Conservation (phyloP, 2,113 vertebrate genomes). For the Corapipo altera region DNA sequence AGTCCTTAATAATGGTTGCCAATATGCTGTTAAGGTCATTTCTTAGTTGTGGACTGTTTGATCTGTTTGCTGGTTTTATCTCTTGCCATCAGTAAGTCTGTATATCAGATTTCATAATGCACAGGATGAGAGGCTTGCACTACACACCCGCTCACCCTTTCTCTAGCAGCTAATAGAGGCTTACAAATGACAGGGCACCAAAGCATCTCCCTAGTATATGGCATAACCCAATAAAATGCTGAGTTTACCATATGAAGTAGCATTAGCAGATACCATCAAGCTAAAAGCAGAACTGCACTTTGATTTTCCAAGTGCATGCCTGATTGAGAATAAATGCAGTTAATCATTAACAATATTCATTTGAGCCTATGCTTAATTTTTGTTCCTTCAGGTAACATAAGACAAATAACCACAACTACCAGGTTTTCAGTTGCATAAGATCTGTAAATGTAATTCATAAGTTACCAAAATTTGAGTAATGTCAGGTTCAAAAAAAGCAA, state of each 20-base stretch:
- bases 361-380: not conserved
- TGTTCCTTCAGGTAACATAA: not conserved
- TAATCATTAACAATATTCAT: not conserved
- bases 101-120: conserved; percentile 61
- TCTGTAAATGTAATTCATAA: not conserved
- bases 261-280: not conserved
- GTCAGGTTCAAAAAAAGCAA: not conserved
- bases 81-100: conserved; percentile 40
- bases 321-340: not conserved
- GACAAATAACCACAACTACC: not conserved
- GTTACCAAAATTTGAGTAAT: not conserved
- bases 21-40: conserved; percentile 51
- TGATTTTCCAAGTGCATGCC: not conserved
- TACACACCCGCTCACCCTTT: not conserved
- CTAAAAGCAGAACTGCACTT: not conserved
- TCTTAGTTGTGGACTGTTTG: conserved; percentile 61
- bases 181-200: not conserved
- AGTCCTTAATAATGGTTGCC: conserved; percentile 27
- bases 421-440: not conserved
- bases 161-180: not conserved
- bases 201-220: not conserved
- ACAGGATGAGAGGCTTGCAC: conserved; percentile 14
- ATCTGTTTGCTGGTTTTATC: conserved; percentile 64
- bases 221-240: not conserved
- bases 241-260: not conserved